Conservation (phyloP, 2,888 invertebrate species). For the Apeira syringaria region DNA sequence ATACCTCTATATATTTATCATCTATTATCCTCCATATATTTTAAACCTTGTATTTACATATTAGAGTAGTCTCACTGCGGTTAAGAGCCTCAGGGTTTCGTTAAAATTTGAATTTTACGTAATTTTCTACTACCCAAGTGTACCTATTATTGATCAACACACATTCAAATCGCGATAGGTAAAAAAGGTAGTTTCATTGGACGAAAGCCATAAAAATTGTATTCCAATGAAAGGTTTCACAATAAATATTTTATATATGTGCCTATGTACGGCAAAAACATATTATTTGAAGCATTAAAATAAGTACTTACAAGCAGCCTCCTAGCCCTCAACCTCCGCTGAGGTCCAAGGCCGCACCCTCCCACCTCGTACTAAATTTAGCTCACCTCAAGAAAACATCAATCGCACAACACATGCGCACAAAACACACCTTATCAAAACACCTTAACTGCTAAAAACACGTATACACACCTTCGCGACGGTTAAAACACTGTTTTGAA, state of each 20-base stretch:
- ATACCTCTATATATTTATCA: no score
- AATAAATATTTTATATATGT: neutral
- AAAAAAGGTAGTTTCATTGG: no score
- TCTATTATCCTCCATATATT: no score
- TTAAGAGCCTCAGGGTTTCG: no score
- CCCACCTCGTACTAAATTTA: constrained; percentile 72
- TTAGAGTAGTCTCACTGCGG: no score
- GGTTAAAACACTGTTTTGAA: constrained; percentile 39
- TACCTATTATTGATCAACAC: no score
- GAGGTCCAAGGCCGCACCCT: constrained; percentile 30
- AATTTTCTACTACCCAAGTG: no score
- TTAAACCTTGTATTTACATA: no score
- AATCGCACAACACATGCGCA: constrained; percentile 81
- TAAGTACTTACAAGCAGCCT: constrained; percentile 19
- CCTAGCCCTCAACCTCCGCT: constrained; percentile 2
- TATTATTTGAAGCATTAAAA: constrained; percentile 2
- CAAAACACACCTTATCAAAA: constrained; percentile 45
- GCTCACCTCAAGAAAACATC: constrained; percentile 82
- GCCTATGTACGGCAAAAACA: neutral
- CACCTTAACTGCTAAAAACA: constrained; percentile 38
- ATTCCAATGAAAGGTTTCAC: no score
- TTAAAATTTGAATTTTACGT: no score
- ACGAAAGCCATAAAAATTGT: no score
- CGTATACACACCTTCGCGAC: constrained; percentile 32
- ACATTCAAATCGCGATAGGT: no score